These are phyloP conservation scores for Melinopterus prodromus DNA, from an alignment of 2,888 invertebrate species.

Conservation along the genomic window DNA sequence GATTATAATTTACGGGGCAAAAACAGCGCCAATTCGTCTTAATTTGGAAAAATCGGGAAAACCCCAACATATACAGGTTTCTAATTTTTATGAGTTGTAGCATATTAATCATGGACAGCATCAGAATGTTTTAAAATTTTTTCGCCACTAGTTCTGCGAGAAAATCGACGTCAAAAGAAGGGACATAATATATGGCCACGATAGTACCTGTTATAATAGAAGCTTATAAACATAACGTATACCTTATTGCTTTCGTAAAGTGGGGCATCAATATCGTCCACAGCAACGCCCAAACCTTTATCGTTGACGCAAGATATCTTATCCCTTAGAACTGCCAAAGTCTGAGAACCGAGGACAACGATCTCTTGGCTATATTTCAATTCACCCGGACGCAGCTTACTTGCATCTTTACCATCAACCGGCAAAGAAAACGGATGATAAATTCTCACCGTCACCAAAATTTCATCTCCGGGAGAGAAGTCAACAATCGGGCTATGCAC, in stretches of 20 bases:
- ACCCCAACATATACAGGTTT: no score
- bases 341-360: conserved; percentile 72
- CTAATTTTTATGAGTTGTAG: no score
- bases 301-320: conserved; percentile 79
- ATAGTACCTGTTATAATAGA: no score
- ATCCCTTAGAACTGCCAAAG: conserved; percentile 76
- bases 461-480: conserved; percentile 61
- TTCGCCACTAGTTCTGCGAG: no score
- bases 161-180: no score
- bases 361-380: conserved; percentile 66
- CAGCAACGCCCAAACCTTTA: conserved; percentile 67
- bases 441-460: conserved; percentile 61
- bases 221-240: background rate
- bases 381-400: conserved; percentile 43
- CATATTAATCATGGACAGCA: no score
- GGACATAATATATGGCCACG: no score
- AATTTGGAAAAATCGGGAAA: no score
- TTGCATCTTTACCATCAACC: conserved; percentile 32
- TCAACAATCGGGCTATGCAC: conserved; percentile 78
- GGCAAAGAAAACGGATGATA: conserved; percentile 61
- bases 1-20: no score
- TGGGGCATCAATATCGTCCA: conserved; percentile 57
- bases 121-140: no score
- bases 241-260: conserved; percentile 56
- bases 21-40: no score